Evolutionary conservation across 2,888 invertebrate species (phyloP).

Genomic region (Tenthredo amoena): DNA sequence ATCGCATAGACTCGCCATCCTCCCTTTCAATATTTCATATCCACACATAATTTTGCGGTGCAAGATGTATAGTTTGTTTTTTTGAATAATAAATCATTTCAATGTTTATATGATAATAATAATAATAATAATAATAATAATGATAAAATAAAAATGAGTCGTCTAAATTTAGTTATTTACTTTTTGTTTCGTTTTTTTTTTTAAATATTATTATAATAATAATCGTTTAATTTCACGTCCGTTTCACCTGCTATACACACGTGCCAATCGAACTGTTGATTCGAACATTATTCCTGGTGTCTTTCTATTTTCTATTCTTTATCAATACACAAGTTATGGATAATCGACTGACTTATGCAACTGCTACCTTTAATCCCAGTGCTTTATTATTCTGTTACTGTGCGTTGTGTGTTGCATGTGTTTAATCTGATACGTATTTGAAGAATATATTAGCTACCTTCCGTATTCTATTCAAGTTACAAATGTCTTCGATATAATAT

Average conservation of each 20-base stretch:
- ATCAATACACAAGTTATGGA: neutral
- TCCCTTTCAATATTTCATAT: slow-evolving; percentile 59
- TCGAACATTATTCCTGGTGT: neutral
- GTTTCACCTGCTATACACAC: slow-evolving; percentile 20
- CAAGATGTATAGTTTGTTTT: slow-evolving; percentile 73
- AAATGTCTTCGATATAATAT: neutral
- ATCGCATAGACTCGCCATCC: slow-evolving; percentile 59
- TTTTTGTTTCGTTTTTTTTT: neutral
- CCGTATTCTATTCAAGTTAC: neutral
- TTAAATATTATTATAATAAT: neutral
- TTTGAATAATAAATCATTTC: slow-evolving; percentile 7
- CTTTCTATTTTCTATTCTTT: neutral
- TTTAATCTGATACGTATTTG: slow-evolving; percentile 11
- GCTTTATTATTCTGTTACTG: slow-evolving; percentile 24
- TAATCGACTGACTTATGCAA: neutral
- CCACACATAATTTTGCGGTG: slow-evolving; percentile 69
- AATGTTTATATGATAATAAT: neutral
- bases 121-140: neutral
- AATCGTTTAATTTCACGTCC: neutral
- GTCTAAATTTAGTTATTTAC: neutral
- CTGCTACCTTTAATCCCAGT: slow-evolving; percentile 20
- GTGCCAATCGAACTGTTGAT: slow-evolving; percentile 17
- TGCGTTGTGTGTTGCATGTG: slow-evolving; percentile 1
- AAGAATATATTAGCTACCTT: neutral
- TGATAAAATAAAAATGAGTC: neutral